Base-by-base conservation (phyloP, 2,888 invertebrate species). In the Augiades crinisus region DNA sequence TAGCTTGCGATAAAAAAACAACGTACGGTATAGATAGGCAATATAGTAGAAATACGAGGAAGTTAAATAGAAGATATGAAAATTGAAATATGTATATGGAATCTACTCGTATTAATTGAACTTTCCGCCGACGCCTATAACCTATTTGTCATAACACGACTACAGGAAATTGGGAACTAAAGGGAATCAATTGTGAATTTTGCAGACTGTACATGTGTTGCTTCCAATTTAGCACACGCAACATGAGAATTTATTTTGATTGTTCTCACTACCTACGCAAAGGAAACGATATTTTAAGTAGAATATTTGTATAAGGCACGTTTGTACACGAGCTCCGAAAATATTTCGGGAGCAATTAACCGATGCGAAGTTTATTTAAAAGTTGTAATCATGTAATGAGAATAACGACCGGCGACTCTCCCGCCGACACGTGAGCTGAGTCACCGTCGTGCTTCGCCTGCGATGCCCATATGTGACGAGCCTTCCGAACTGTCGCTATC, bases 391-490 rank as follows among this genome's bases (percentile, higher is more conserved):
- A 4, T 16, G 34, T 33, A 22, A 45, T 46, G 36, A 46, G 16
- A 36, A 36, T 51, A 45, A 45, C 22, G 33, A 41, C 46, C 37
- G 43, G 47, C 33, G 45, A 34, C 54, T 60, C 47, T 53, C 55
- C 55, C 50, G 57, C 30, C 55, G 56, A 51, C 53, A 47, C 55
- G 54, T 61, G 36, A 22, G 34, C 16, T 45, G 64, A 61, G 46
- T 59, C 60, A 63, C 57, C 38, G 54, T 55, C 53, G 46, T 57
- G 51, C 55, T 58, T 22, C 34, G 45, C 34, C 24, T 47, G 47
- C 54, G 54, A 47, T 53, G 50, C 41, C 62, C 60, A 58, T 62
- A 58, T 61, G 59, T 40, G 57, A 57, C 55, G 51, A 53, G 52
- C 56, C 38, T 45, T 41, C 57, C 56, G 36, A 53, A 46, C 46